Evolutionary conservation across 2,888 invertebrate species (phyloP).

Genomic region (Nemoura dubitans): DNA sequence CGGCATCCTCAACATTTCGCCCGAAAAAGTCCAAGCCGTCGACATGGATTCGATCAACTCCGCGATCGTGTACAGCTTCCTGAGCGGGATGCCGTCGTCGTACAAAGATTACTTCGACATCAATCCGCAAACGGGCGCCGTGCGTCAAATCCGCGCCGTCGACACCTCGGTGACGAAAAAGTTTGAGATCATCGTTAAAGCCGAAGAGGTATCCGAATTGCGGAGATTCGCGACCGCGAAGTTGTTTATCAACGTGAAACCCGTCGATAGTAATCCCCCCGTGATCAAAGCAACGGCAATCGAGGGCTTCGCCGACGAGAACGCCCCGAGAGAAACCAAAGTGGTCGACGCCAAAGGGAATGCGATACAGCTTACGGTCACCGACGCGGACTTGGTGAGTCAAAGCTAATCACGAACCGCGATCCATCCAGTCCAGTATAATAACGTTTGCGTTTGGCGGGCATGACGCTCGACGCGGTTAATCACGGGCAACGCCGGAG

Average conservation of each 20-base stretch:
- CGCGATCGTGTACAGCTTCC: conserved; percentile 82
- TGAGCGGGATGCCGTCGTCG: conserved; percentile 79
- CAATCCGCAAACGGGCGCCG: conserved; percentile 80
- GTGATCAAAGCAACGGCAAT: conserved; percentile 75
- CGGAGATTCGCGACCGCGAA: conserved; percentile 85
- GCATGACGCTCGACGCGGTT: too few species aligned
- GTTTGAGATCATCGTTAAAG: conserved; percentile 85
- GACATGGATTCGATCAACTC: conserved; percentile 90
- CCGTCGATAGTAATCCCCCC: conserved; percentile 87
- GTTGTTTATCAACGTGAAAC: conserved; percentile 81
- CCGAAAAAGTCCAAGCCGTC: conserved; percentile 89
- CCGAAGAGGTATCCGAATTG: conserved; percentile 82
- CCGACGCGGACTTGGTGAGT: conserved; percentile 86
- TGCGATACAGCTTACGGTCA: conserved; percentile 78
- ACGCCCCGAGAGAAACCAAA: conserved; percentile 83
- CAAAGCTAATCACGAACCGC: not conserved
- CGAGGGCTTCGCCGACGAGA: conserved; percentile 85
- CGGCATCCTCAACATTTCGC: conserved; percentile 82
- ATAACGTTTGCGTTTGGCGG: not conserved
- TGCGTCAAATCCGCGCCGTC: conserved; percentile 81
- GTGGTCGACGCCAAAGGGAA: conserved; percentile 73
- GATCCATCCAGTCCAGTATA: too few species aligned
- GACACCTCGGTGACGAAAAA: conserved; percentile 82
- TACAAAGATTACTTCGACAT: conserved; percentile 86
- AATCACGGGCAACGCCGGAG: not conserved